Conservation (phyloP, 2,888 invertebrate species). For the Acanthococcus lagerstroemiae region DNA sequence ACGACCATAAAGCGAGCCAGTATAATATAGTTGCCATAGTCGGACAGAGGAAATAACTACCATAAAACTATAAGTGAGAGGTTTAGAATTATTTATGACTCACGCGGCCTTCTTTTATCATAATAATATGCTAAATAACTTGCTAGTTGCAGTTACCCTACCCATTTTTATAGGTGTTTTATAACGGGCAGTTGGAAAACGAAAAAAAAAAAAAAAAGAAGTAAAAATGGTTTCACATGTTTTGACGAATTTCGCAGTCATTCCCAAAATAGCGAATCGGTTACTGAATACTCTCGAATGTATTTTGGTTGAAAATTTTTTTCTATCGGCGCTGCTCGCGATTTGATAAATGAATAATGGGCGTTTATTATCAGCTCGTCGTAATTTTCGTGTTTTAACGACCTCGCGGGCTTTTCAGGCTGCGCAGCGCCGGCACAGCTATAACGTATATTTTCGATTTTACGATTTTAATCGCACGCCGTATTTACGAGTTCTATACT, state of each 20-base stretch:
- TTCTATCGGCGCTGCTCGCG: neutral
- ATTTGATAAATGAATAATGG: neutral
- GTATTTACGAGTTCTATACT: too few species aligned
- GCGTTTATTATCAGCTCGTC: neutral
- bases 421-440: too few species aligned
- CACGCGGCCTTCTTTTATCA: slow-evolving; percentile 28
- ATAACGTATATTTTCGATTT: too few species aligned
- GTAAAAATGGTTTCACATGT: slow-evolving; percentile 16
- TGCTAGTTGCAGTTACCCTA: slow-evolving; percentile 29
- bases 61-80: slow-evolving; percentile 32
- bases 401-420: too few species aligned
- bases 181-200: slow-evolving; percentile 29
- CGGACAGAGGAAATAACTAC: slow-evolving; percentile 30
- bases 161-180: slow-evolving; percentile 31
- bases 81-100: slow-evolving; percentile 30
- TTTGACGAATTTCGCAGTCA: slow-evolving; percentile 27
- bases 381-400: neutral
- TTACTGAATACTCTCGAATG: too few species aligned
- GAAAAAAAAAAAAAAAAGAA: neutral
- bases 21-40: slow-evolving; percentile 31
- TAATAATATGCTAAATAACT: slow-evolving; percentile 32
- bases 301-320: neutral
- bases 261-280: slow-evolving; percentile 23
- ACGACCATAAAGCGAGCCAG: slow-evolving; percentile 31
- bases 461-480: too few species aligned